phyloP scores from a whole-genome alignment of 2,113 vertebrate species.

The Chloebia gouldiae region DNA sequence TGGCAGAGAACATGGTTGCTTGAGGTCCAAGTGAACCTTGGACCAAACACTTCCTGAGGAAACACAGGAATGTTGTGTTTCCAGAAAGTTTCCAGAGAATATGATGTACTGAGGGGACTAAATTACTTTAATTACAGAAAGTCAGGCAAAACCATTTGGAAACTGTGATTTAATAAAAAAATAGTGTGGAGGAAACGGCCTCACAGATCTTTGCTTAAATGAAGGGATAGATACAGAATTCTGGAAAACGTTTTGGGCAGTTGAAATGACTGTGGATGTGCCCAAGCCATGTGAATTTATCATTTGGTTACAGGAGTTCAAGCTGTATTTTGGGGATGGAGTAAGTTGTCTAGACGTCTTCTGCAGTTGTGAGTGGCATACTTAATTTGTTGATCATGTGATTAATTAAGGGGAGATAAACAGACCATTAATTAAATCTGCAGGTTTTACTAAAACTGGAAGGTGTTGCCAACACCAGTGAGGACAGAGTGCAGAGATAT shows the following conservation, averaged over 20 bases:
- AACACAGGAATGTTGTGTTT: neutral
- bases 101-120: neutral
- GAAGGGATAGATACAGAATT: neutral
- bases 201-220: neutral
- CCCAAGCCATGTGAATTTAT: neutral
- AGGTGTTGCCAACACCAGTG: neutral
- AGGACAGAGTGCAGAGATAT: neutral
- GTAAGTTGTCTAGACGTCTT: neutral
- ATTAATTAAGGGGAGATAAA: conserved; percentile 5
- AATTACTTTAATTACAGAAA: neutral
- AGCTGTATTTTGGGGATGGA: neutral
- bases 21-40: neutral
- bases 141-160: neutral
- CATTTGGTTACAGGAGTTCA: neutral
- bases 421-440: conserved; percentile 3
- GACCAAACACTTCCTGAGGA: neutral
- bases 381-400: neutral
- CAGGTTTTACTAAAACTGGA: neutral
- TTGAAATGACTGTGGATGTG: neutral
- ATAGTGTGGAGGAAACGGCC: neutral
- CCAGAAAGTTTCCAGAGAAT: neutral
- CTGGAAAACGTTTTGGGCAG: neutral
- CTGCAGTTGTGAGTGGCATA: neutral
- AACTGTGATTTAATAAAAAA: neutral
- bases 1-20: neutral